A percentile compares a stretch with the other conserved stretches of the same genome.
Conservation (phyloP, 1,140 invertebrate species). For the Microplitis mediator region DNA sequence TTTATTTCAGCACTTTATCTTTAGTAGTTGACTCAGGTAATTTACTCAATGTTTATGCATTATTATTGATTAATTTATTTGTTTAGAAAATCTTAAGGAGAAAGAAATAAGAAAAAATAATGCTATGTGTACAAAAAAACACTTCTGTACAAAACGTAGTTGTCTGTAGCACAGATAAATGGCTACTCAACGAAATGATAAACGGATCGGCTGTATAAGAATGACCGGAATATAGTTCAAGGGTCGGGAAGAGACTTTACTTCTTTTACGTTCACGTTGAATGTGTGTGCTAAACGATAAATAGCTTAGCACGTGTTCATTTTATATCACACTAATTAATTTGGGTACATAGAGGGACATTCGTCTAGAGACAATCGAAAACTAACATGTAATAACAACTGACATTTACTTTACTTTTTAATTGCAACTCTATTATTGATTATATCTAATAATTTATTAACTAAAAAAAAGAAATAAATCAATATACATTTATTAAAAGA, state of each 20-base stretch:
- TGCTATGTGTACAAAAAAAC: neutral
- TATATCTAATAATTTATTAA: too few species aligned
- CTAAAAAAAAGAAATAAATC: too few species aligned
- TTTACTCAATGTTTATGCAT: neutral
- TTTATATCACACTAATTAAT: neutral
- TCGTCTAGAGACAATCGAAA: too few species aligned
- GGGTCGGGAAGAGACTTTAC: constrained; percentile 38
- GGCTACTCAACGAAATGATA: neutral
- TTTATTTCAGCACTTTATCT: neutral
- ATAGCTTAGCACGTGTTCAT: neutral
- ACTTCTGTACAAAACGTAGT: neutral
- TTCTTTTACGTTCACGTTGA: neutral
- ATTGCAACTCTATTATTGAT: too few species aligned
- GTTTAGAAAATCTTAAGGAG: too few species aligned
- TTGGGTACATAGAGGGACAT: too few species aligned
- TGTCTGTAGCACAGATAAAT: neutral
- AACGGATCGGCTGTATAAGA: constrained; percentile 29
- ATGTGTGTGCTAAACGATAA: neutral
- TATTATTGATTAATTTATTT: neutral
- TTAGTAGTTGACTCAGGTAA: neutral
- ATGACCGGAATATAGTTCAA: constrained; percentile 49
- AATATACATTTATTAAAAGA: too few species aligned
- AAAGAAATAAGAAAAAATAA: neutral
- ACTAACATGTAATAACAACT: too few species aligned
- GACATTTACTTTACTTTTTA: too few species aligned